Conservation (phyloP, 2,888 invertebrate species). For the Epinotia nisella region DNA sequence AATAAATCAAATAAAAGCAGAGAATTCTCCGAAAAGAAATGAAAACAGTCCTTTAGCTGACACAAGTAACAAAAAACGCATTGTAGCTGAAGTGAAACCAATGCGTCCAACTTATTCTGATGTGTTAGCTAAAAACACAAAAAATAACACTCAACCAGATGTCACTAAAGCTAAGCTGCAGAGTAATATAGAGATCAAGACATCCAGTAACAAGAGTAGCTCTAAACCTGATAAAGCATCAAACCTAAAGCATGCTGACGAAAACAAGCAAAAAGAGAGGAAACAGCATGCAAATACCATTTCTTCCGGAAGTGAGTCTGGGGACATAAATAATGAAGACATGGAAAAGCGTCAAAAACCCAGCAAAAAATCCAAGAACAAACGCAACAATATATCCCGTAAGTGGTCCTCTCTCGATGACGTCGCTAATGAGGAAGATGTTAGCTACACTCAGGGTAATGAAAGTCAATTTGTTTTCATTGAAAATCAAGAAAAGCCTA, state of each 20-base stretch:
- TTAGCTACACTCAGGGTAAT: conserved; percentile 62
- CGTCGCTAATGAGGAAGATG: conserved; percentile 74
- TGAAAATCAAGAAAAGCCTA: conserved; percentile 76
- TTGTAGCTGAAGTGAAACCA: conserved; percentile 93
- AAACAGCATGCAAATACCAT: conserved; percentile 68
- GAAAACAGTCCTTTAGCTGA: conserved; percentile 80
- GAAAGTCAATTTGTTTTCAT: conserved; percentile 80
- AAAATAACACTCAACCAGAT: conserved; percentile 79
- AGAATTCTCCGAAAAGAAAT: conserved; percentile 75
- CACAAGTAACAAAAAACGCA: conserved; percentile 87
- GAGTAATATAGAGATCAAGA: conserved; percentile 71
- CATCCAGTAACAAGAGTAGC: conserved; percentile 67
- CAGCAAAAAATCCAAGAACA: conserved; percentile 75
- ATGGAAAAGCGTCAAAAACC: conserved; percentile 72
- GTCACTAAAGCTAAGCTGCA: conserved; percentile 75
- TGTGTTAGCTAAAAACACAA: conserved; percentile 89
- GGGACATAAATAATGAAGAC: conserved; percentile 76
- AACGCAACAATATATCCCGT: conserved; percentile 74
- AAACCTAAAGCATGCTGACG: conserved; percentile 65
- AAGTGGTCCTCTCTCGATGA: conserved; percentile 87
- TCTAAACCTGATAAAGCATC: conserved; percentile 72
- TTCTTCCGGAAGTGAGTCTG: conserved; percentile 81
- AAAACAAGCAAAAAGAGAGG: conserved; percentile 73
- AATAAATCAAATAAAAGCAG: conserved; percentile 63
- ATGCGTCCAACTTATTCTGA: conserved; percentile 95